Conservation (phyloP, 2,113 vertebrate species). For the Rhegmatorhina hoffmannsi region DNA sequence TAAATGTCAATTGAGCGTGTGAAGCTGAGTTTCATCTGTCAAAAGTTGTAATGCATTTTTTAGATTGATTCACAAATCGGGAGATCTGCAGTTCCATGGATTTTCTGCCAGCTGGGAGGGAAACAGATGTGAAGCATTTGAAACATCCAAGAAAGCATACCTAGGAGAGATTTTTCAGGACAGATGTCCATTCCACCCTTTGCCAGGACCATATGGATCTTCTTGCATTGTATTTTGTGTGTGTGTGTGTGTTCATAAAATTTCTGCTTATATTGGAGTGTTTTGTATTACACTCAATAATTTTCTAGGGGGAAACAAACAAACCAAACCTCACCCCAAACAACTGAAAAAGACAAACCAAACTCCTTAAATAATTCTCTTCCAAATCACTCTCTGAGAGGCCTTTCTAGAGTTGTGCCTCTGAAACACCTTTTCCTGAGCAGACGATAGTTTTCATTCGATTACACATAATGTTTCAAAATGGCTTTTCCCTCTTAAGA, state of each 20-base stretch:
- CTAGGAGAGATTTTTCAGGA: background rate
- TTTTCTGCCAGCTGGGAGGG: background rate
- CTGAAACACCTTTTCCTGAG: background rate
- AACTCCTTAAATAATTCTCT: background rate
- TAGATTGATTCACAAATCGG: background rate
- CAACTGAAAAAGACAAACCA: background rate
- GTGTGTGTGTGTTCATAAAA: background rate
- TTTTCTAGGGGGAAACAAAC: background rate
- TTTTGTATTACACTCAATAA: background rate
- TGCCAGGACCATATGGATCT: background rate
- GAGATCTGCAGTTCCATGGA: background rate
- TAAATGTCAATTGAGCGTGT: background rate
- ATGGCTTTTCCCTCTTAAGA: background rate
- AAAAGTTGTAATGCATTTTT: background rate
- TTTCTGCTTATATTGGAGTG: background rate
- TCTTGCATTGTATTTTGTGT: background rate
- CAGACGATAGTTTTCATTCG: background rate
- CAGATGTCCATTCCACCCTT: background rate
- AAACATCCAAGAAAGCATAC: background rate
- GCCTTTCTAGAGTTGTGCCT: background rate
- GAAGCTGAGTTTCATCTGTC: background rate
- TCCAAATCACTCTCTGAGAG: background rate
- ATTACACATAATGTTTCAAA: background rate
- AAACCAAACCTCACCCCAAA: background rate
- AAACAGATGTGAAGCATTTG: background rate